These are phyloP conservation scores for Elgaria multicarinata DNA, from an alignment of 2,113 vertebrate genomes.

Conservation along the genomic window DNA sequence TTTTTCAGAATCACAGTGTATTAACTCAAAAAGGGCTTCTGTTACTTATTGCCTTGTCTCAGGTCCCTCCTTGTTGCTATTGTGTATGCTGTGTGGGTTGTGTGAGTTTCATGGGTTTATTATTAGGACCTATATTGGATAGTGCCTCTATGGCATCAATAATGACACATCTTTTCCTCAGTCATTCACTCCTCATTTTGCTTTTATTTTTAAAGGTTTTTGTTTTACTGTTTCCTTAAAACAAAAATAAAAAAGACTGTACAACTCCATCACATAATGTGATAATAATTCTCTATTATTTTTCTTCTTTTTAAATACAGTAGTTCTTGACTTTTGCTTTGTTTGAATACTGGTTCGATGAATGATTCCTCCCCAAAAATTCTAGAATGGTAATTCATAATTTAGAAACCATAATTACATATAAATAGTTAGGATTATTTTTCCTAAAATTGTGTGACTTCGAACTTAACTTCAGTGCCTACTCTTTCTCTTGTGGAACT, in stretches of 20 bases:
- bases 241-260: not conserved
- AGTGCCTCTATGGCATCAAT: not conserved
- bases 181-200: not conserved
- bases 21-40: not conserved
- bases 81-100: not conserved
- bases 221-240: not conserved
- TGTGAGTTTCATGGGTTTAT: not conserved
- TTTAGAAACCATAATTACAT: not conserved
- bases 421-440: not conserved
- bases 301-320: not conserved
- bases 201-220: not conserved
- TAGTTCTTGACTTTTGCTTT: not conserved
- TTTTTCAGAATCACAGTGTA: not conserved
- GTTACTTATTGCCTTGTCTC: not conserved
- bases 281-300: not conserved
- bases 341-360: not conserved
- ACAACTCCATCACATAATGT: not conserved
- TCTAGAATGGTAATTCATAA: not conserved
- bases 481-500: not conserved
- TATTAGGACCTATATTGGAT: not conserved
- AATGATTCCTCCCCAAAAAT: not conserved
- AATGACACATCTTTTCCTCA: not conserved
- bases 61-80: not conserved
- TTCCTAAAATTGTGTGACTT: not conserved
- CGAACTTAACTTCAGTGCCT: not conserved